Evolutionary conservation across 2,113 vertebrate genomes (phyloP).

Genomic region (Peucedramus taeniatus): DNA sequence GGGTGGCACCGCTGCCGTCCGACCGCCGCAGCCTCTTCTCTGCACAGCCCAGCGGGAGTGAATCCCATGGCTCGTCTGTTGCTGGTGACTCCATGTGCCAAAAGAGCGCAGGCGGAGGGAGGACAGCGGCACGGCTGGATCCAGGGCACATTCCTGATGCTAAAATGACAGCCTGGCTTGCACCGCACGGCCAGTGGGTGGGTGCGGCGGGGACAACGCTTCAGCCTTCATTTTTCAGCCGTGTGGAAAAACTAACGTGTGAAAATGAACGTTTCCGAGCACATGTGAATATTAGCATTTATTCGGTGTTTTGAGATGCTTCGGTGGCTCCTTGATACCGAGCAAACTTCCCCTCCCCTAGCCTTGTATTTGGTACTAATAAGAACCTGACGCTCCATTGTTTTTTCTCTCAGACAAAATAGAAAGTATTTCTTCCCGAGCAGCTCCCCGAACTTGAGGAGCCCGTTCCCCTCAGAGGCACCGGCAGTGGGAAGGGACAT

Average conservation of each 20-base stretch:
- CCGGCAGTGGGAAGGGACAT: not conserved
- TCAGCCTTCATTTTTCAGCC: not conserved
- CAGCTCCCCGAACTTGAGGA: not conserved
- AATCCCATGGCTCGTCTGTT: not conserved
- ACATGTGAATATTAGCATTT: not conserved
- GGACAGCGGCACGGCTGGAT: not conserved
- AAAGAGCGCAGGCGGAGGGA: not conserved
- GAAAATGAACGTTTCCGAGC: conserved; percentile 1
- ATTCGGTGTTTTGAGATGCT: not conserved
- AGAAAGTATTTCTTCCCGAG: not conserved
- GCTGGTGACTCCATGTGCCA: not conserved
- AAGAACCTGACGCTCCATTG: not conserved
- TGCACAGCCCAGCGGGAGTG: not conserved
- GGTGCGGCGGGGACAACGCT: not conserved
- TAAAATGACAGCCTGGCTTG: not conserved
- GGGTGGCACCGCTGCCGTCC: not conserved
- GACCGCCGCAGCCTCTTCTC: not conserved
- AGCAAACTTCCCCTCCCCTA: not conserved
- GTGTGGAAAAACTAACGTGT: not conserved
- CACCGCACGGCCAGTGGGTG: not conserved
- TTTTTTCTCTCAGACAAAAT: not conserved
- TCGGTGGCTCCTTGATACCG: not conserved
- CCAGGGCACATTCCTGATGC: not conserved
- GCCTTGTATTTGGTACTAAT: not conserved
- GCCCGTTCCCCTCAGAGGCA: not conserved